Base-by-base conservation (phyloP, 2,888 invertebrate species). In the Nephrotoma flavescens region DNA sequence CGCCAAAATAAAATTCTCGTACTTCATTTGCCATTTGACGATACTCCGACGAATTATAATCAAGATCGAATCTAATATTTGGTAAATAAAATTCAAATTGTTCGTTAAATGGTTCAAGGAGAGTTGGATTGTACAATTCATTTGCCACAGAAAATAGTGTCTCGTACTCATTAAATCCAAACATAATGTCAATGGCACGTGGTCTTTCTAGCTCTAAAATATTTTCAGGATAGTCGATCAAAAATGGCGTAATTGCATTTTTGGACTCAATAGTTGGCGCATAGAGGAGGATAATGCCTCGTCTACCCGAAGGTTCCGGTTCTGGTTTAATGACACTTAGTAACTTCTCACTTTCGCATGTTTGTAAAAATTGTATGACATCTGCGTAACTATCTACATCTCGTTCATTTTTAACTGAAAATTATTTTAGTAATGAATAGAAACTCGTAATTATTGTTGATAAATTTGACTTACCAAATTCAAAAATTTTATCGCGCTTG, bases 101-200 rank as follows among this genome's bases (percentile, higher is more conserved):
- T 7, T 85, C 57, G 57, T 87, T 86, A 57, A 87, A 87, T n/a
- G 86, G 19, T 45, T 57, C 47, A 15, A 87, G 85, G 6, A 87
- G 19, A 9, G 44, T 12, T 4, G 87, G 87, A 87, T 86, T 85
- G 57, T 71, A 3, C 45, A 41, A 90, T 89, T 0, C 92, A 87
- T 9, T 87, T 42, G 86, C 88, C 88, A 83, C 88, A 88, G 90
- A 0, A 92, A 89, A 41, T 91, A 87, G 91, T 91, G 3, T 91
- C 86, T 6, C 89, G 88, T 4, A 91, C 91, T 0, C 0, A 7
- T 71, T 86, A 0, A 31, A n/a, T 3, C 86, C 86, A 19, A 86
- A 71, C 86, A 86, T 57, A 4, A 86, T 42, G 0, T 71, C 83
- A 9, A 86, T 71, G 7, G 4, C 31, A 12, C 47, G 47, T 4